Evolutionary conservation across 1,140 invertebrate genomes (phyloP).

Genomic region (Gerris buenoi): DNA sequence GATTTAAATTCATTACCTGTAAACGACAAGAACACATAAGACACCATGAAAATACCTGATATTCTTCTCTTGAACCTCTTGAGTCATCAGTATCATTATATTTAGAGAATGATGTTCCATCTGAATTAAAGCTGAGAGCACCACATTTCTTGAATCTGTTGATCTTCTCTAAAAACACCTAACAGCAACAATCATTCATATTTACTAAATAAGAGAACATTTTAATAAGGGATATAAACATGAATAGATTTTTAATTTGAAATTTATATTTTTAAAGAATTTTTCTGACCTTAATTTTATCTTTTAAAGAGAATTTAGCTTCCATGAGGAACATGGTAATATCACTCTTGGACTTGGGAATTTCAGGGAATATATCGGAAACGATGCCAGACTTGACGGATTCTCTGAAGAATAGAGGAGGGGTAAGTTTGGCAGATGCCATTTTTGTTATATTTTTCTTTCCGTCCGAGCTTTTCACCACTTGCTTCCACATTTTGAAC

Average conservation of each 20-base stretch:
- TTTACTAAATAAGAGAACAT: no score
- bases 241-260: no score
- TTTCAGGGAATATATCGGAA: slow-evolving; percentile 8
- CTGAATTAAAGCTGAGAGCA: no score
- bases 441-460: slow-evolving; percentile 15
- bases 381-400: slow-evolving; percentile 6
- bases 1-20: no score
- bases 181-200: no score
- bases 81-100: neutral
- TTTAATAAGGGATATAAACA: no score
- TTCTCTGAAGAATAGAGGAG: slow-evolving; percentile 12
- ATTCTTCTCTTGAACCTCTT: neutral
- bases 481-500: slow-evolving; percentile 22
- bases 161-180: no score
- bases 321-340: slow-evolving; percentile 14
- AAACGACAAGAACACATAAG: no score
- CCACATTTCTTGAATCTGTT: no score
- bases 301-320: slow-evolving; percentile 12
- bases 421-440: slow-evolving; percentile 12
- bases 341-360: slow-evolving; percentile 7
- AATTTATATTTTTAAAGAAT: no score
- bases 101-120: neutral
- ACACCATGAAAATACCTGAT: neutral
- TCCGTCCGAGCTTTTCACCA: slow-evolving; percentile 14
- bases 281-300: slow-evolving; percentile 14